Percentiles rank a stretch among this genome's conserved stretches.
phyloP scores from a whole-genome alignment of 2,797 vertebrate genomes.

The Enteromius viviparus region DNA sequence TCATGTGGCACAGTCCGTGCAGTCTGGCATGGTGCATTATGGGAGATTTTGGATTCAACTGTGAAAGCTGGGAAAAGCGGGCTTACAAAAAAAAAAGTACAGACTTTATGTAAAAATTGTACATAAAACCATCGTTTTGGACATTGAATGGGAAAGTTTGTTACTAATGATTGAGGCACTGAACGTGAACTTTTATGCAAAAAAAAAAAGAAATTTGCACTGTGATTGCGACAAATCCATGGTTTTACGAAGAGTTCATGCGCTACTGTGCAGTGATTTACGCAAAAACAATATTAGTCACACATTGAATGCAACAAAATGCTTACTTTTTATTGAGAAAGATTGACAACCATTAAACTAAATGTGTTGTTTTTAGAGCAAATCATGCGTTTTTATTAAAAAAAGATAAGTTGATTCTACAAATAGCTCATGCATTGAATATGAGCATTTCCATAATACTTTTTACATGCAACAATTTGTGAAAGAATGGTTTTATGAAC shows the following conservation, averaged over 20 bases:
- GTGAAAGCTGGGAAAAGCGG: slow-evolving; percentile 47
- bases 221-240: background rate
- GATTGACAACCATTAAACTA: background rate
- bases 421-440: background rate
- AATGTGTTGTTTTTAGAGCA: background rate
- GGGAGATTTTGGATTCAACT: slow-evolving; percentile 55
- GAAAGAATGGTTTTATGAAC: background rate
- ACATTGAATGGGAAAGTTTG: background rate
- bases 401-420: background rate
- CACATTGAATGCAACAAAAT: slow-evolving; percentile 1
- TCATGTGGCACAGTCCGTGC: slow-evolving; percentile 7
- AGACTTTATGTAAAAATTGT: slow-evolving; percentile 7
- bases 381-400: background rate
- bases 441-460: background rate
- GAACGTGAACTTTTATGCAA: background rate
- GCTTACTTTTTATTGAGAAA: background rate
- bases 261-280: background rate
- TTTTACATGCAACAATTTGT: background rate
- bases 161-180: background rate
- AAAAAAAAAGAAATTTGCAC: background rate
- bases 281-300: background rate
- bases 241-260: background rate
- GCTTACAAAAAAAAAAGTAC: background rate
- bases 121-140: background rate
- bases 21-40: slow-evolving; percentile 51